Evolutionary conservation across 2,888 invertebrate species (phyloP), one percentile per base, ranked within the genome.

Genomic region (Pristionchus arcanus): DNA sequence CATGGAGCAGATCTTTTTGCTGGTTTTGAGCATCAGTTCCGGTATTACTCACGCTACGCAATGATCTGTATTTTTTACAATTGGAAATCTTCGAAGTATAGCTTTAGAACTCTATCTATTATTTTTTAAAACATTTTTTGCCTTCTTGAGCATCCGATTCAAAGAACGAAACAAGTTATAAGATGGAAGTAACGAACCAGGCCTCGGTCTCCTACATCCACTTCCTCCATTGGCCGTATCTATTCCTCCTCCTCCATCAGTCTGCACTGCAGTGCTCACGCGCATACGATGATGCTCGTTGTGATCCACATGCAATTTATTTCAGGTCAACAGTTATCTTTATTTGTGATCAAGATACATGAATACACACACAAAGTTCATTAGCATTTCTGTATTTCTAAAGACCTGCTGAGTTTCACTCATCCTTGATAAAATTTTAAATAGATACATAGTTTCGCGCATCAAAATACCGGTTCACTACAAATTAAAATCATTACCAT

Each of bases 401-500:
- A n/a, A n/a, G n/a, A n/a, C n/a, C 28, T 31, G 68, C 13, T 31
- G 31, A 68, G 2, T 68, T 15, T 19, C 19, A 68, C 9, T 94
- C 15, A n/a, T n/a, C n/a, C n/a, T n/a, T n/a, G n/a, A n/a, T n/a
- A n/a, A n/a, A n/a, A n/a, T n/a, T n/a, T n/a, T n/a, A n/a, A n/a
- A n/a, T n/a, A n/a, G 13, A 25, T 68, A 5, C 0, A 28, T 15
- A 28, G 25, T 68, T 28, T n/a, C n/a, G 7, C 13, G 0, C 25
- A 25, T n/a, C 28, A 5, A 28, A 37, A 74, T 74, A 74, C 3
- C 16, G 15, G 16, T 19, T 34, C 37, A 19, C n/a, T 4, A 68
- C 9, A 15, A 68, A n/a, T 0, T 59, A 15, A 68, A 68, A 7
- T 5, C 2, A 25, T 93, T 34, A 94, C 91, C 42, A 94, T 90